Evolutionary conservation across 2,797 vertebrate genomes (phyloP).

Genomic region (Alosa sapidissima): DNA sequence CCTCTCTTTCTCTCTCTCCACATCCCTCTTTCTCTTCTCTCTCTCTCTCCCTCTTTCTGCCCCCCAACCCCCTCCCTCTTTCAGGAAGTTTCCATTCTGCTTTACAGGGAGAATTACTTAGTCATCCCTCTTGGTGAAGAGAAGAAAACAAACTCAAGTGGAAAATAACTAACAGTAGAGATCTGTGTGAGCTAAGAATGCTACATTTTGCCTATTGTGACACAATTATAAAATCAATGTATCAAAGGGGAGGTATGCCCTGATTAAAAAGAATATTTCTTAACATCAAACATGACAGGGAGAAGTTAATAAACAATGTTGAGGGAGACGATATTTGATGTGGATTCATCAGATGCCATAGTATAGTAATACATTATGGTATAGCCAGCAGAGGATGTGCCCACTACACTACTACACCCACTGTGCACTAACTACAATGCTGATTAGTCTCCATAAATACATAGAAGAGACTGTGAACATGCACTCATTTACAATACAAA

Average conservation of each 20-base stretch:
- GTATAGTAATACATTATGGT: no score
- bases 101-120: conserved; percentile 24
- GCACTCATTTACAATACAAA: not conserved
- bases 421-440: not conserved
- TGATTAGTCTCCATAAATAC: not conserved
- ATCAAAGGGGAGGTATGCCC: not conserved
- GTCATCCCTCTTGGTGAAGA: conserved; percentile 9
- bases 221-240: not conserved
- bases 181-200: not conserved
- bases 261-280: not conserved
- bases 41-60: not conserved
- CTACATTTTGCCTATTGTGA: not conserved
- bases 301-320: no score
- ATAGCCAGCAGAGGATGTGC: not conserved
- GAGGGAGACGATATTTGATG: no score
- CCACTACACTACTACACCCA: no score
- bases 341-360: no score
- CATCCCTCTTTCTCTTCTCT: not conserved
- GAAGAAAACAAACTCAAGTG: not conserved
- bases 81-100: conserved; percentile 16
- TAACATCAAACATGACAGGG: not conserved
- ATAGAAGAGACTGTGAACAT: not conserved
- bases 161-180: conserved; percentile 19
- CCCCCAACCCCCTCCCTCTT: not conserved
- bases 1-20: not conserved